Conservation (phyloP, 2,113 vertebrate species). For the Fulica atra region DNA sequence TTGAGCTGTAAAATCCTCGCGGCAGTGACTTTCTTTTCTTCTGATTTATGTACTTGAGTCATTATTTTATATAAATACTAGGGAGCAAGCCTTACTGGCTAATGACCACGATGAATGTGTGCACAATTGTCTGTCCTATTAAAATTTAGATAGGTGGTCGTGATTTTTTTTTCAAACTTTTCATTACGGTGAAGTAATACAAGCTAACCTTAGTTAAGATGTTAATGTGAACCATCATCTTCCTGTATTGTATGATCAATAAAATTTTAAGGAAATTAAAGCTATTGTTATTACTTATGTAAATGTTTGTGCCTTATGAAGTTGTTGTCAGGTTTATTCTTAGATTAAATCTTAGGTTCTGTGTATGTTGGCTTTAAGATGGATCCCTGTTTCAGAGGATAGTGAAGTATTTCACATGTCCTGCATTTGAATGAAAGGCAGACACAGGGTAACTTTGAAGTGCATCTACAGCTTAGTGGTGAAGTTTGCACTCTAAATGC, state of each 20-base stretch:
- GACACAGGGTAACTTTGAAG: not conserved
- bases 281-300: not conserved
- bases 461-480: not conserved
- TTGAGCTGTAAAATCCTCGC: not conserved
- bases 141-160: not conserved
- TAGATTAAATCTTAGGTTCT: not conserved
- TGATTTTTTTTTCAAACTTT: not conserved
- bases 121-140: not conserved
- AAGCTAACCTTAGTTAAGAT: not conserved
- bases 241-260: not conserved
- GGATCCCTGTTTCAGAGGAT: not conserved
- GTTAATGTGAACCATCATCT: not conserved
- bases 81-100: not conserved
- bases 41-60: not conserved
- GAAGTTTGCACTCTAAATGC: not conserved
- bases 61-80: not conserved
- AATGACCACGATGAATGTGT: not conserved
- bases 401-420: not conserved
- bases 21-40: not conserved
- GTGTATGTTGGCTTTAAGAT: not conserved
- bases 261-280: not conserved
- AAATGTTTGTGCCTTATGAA: not conserved
- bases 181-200: not conserved
- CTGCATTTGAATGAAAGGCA: not conserved
- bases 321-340: not conserved